phyloP scores from a whole-genome alignment of 2,888 invertebrate genomes.

The Synanthedon vespiformis region DNA sequence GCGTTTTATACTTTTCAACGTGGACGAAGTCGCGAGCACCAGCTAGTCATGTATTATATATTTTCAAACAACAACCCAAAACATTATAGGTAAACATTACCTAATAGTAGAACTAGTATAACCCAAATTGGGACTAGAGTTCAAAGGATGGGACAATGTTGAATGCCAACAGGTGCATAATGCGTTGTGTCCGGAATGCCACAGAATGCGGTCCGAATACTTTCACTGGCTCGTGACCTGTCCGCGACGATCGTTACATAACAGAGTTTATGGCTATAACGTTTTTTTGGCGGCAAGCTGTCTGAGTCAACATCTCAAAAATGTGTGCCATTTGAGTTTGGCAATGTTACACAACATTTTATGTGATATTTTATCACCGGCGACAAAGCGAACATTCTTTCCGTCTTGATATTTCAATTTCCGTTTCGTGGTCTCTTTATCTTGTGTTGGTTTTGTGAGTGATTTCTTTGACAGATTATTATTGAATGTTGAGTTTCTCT shows the following conservation, averaged over 20 bases:
- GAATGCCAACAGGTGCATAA: too few relatives aligned
- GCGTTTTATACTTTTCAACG: too few relatives aligned
- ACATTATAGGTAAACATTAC: too few relatives aligned
- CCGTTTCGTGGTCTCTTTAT: not conserved
- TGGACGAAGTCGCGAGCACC: too few relatives aligned
- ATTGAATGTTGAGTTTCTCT: too few relatives aligned
- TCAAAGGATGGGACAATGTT: too few relatives aligned
- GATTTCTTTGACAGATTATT: too few relatives aligned
- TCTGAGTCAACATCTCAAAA: conserved; percentile 21
- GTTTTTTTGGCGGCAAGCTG: conserved; percentile 45
- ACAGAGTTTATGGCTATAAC: conserved; percentile 14
- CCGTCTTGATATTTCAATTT: not conserved
- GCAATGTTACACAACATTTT: conserved; percentile 8
- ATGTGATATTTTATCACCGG: conserved; percentile 1
- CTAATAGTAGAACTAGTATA: too few relatives aligned
- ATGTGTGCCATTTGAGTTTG: conserved; percentile 3
- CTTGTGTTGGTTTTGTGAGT: not conserved
- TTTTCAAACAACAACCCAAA: too few relatives aligned
- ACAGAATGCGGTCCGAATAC: conserved; percentile 35
- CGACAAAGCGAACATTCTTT: not conserved
- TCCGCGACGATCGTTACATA: conserved; percentile 14
- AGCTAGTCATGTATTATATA: too few relatives aligned
- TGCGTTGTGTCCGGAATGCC: conserved; percentile 3
- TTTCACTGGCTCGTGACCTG: conserved; percentile 26
- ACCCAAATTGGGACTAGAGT: too few relatives aligned